Percentiles rank a stretch among this genome's conserved stretches.
Evolutionary conservation across 2,113 vertebrate species (phyloP).

Genomic region (Ceuthmochares aereus): DNA sequence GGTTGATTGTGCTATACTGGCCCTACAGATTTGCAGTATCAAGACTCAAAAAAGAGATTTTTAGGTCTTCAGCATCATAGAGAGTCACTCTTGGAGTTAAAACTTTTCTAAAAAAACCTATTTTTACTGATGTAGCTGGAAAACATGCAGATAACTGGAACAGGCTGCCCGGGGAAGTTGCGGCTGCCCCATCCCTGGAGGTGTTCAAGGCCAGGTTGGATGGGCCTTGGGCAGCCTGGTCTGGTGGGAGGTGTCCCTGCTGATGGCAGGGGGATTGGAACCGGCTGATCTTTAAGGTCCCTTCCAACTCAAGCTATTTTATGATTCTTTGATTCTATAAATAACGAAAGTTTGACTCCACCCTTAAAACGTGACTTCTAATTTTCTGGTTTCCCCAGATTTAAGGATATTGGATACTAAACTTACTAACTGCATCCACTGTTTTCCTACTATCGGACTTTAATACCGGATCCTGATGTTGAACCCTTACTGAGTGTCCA

Average conservation of each 20-base stretch:
- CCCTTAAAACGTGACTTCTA: background rate
- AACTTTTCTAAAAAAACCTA: background rate
- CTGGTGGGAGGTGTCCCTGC: too few relatives aligned
- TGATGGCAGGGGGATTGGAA: too few relatives aligned
- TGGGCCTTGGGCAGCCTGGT: too few relatives aligned
- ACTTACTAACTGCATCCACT: background rate
- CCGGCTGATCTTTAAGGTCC: too few relatives aligned
- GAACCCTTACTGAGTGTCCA: background rate
- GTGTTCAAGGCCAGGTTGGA: too few relatives aligned
- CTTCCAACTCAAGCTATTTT: too few relatives aligned
- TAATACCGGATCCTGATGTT: background rate
- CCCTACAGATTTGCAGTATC: background rate
- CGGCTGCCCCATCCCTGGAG: too few relatives aligned
- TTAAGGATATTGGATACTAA: background rate
- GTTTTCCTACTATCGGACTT: background rate
- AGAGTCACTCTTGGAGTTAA: background rate
- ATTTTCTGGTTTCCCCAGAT: background rate
- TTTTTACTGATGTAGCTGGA: background rate
- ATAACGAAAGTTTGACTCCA: background rate
- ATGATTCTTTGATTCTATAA: too few relatives aligned
- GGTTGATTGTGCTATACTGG: rapidly evolving
- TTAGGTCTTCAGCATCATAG: background rate
- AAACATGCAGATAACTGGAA: background rate
- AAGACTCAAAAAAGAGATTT: background rate
- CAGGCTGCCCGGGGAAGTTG: too few relatives aligned